Conservation (phyloP, 2,113 vertebrate genomes). For the Machaerirhynchus nigripectus region DNA sequence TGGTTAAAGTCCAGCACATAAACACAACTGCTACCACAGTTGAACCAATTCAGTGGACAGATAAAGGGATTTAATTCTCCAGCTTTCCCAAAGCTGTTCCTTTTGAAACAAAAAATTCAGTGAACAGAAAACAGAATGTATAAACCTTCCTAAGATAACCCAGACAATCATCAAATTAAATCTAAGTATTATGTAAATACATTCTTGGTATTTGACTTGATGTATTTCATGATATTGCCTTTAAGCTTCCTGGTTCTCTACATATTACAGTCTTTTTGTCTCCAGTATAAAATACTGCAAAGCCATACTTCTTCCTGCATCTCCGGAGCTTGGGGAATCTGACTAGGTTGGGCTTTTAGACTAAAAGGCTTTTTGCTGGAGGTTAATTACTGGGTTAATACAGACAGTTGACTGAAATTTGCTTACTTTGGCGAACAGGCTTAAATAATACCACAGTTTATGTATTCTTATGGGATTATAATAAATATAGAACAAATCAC, state of each 20-base stretch:
- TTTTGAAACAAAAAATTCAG: conserved; percentile 5
- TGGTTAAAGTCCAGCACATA: background rate
- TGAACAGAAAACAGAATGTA: background rate
- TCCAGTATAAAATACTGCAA: background rate
- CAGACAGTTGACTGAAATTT: background rate
- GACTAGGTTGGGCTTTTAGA: background rate
- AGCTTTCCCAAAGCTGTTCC: background rate
- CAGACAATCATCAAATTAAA: conserved; percentile 15
- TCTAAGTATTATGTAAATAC: background rate
- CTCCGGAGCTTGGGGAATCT: background rate
- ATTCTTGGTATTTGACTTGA: background rate
- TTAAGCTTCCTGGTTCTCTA: background rate
- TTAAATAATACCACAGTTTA: background rate
- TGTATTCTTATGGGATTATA: background rate
- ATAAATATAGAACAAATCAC: background rate
- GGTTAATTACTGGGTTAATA: background rate
- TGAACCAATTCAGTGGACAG: conserved; percentile 1
- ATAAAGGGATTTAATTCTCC: conserved; percentile 38
- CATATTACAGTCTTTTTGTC: background rate
- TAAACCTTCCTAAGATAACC: background rate
- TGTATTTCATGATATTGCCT: background rate
- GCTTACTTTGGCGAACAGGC: background rate
- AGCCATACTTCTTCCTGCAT: background rate
- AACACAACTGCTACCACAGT: background rate
- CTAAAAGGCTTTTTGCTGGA: background rate